These are phyloP conservation scores for Plodia interpunctella DNA, from an alignment of 1,140 invertebrate species.

Conservation along the genomic window DNA sequence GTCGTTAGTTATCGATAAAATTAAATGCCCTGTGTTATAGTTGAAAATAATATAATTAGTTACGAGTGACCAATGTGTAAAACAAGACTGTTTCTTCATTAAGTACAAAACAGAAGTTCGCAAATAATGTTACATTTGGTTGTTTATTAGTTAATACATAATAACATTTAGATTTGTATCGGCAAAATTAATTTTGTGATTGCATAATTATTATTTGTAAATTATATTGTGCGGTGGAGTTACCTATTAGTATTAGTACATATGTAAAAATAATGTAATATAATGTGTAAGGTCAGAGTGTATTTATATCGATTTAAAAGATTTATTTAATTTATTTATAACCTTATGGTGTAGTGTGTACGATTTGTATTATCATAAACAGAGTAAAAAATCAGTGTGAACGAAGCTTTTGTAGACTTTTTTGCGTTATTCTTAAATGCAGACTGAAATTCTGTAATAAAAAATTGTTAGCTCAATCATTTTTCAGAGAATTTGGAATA, in stretches of 20 bases:
- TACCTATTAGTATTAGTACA: constrained; percentile 46
- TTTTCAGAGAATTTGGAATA: too few relatives aligned
- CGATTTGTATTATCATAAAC: too few relatives aligned
- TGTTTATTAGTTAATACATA: neutral
- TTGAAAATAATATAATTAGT: constrained; percentile 21
- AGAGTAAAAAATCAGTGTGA: too few relatives aligned
- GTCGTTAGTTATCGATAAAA: neutral
- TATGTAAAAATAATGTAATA: neutral
- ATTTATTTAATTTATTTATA: constrained; percentile 6
- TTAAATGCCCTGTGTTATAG: constrained; percentile 26
- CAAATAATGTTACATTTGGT: neutral
- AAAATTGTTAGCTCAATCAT: too few relatives aligned
- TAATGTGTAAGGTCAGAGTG: constrained; percentile 28
- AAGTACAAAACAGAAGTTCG: constrained; percentile 53
- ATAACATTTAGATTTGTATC: too few relatives aligned
- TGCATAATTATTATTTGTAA: constrained; percentile 17
- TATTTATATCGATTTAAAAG: constrained; percentile 46
- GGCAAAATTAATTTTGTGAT: too few relatives aligned
- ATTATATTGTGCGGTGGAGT: constrained; percentile 52
- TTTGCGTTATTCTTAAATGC: too few relatives aligned
- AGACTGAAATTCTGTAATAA: too few relatives aligned
- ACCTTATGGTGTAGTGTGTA: too few relatives aligned
- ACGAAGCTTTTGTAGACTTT: too few relatives aligned
- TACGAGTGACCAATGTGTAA: constrained; percentile 60
- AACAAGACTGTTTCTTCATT: constrained; percentile 65